Conservation (phyloP, 2,797 vertebrate species). For the Bradypodion pumilum region DNA sequence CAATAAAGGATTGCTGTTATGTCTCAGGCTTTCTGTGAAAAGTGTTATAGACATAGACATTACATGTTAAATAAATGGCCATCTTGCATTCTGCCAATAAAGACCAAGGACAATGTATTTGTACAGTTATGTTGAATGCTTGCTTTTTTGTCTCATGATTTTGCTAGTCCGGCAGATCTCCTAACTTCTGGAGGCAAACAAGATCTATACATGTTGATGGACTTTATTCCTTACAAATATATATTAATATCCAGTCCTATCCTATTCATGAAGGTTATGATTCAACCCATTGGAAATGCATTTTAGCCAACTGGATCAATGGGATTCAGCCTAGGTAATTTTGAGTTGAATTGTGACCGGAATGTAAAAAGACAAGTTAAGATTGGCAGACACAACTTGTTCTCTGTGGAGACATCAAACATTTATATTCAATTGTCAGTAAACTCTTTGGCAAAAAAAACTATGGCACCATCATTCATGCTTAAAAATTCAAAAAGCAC, state of each 20-base stretch:
- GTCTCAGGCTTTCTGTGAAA: background rate
- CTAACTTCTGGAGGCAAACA: background rate
- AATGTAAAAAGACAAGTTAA: background rate
- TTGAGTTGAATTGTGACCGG: background rate
- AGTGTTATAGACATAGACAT: background rate
- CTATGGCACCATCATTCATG: background rate
- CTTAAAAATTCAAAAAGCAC: background rate
- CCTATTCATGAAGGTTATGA: background rate
- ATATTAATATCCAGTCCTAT: background rate
- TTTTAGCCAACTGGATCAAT: background rate
- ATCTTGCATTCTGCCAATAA: background rate
- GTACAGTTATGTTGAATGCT: background rate
- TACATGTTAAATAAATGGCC: background rate
- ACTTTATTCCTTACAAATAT: background rate
- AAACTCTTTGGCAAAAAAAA: background rate
- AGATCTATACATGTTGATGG: background rate
- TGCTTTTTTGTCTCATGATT: background rate
- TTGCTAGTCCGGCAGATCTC: background rate
- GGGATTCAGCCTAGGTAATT: background rate
- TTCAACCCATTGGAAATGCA: background rate
- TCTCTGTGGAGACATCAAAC: background rate
- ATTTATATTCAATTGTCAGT: background rate
- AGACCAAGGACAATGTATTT: background rate
- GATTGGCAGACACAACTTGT: background rate
- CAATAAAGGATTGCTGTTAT: background rate